Percentiles rank a stretch among this genome's conserved stretches.
Evolutionary conservation across 2,888 invertebrate species (phyloP).

Genomic region (Acleris sparsana): DNA sequence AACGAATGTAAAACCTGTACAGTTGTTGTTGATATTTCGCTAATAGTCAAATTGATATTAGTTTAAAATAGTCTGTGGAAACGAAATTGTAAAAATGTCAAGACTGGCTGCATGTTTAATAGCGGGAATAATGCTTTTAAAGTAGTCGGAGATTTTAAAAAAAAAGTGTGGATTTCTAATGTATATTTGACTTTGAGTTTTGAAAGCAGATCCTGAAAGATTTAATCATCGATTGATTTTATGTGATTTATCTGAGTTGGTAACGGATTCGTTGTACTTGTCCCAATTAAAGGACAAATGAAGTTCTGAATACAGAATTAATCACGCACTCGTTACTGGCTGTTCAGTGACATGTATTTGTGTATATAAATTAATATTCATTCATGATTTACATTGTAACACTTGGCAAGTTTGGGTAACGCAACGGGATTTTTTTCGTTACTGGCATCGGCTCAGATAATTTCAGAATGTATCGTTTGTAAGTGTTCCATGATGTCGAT

Average conservation of each 20-base stretch:
- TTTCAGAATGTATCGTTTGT: not conserved
- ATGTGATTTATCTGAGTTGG: not conserved
- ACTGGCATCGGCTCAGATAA: not conserved
- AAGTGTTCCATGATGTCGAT: not conserved
- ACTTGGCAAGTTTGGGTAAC: not conserved
- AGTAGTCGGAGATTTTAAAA: slow-evolving; percentile 23
- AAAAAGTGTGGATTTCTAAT: slow-evolving; percentile 23
- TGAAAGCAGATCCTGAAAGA: not conserved
- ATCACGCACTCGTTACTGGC: not conserved
- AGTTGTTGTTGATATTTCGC: slow-evolving; percentile 52
- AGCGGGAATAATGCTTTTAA: slow-evolving; percentile 21
- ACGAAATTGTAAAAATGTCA: slow-evolving; percentile 34
- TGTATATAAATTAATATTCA: not conserved
- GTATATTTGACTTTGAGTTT: slow-evolving; percentile 34
- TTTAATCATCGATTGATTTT: not conserved
- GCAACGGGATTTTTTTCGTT: not conserved
- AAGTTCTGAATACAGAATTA: too few relatives aligned
- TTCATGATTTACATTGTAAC: not conserved
- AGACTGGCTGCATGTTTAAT: slow-evolving; percentile 29
- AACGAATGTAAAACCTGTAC: slow-evolving; percentile 45
- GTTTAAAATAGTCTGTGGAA: slow-evolving; percentile 34
- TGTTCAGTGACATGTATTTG: not conserved
- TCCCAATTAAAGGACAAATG: not conserved
- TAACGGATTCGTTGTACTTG: not conserved
- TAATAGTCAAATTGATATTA: slow-evolving; percentile 49